A percentile compares a stretch with the other conserved stretches of the same genome.
Evolutionary conservation across 30 jellyfish, hydroid and myxozoan genomes (phyloP).

Genomic region (Rhopilema esculentum): DNA sequence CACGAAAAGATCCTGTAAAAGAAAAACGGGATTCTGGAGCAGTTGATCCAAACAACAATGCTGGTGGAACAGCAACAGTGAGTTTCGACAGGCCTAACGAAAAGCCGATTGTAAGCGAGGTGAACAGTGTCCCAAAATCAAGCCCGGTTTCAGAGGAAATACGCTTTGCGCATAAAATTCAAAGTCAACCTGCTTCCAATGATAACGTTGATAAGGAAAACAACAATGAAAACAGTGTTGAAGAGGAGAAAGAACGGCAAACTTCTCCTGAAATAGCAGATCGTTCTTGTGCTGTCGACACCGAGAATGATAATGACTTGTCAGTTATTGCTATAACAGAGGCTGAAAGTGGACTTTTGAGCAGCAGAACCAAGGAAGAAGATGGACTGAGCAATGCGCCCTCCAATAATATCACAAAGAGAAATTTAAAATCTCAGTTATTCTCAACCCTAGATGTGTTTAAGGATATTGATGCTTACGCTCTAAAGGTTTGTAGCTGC

Average conservation of each 20-base stretch:
- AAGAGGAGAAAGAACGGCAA: neutral
- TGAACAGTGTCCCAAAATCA: neutral
- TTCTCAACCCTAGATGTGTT: constrained; percentile 26
- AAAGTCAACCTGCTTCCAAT: neutral
- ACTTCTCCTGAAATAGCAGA: neutral
- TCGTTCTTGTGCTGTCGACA: neutral
- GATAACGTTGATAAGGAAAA: neutral
- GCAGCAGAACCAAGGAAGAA: neutral
- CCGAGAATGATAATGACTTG: neutral
- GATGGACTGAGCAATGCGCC: too few species aligned
- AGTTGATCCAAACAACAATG: constrained; percentile 4
- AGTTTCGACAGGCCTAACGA: too few species aligned
- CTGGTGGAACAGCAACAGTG: neutral
- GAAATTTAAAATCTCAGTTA: neutral
- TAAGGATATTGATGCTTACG: constrained; percentile 42
- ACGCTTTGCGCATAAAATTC: neutral
- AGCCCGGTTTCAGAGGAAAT: neutral
- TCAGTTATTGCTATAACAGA: neutral
- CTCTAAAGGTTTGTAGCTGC: constrained; percentile 19
- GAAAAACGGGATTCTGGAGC: neutral
- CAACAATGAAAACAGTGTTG: neutral
- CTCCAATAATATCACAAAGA: too few species aligned
- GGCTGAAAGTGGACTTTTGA: neutral
- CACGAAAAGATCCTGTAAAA: neutral
- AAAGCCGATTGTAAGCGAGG: neutral